Base-by-base conservation (phyloP, 30 jellyfish, hydroid and myxozoan genomes). In the Chironex yamaguchii region DNA sequence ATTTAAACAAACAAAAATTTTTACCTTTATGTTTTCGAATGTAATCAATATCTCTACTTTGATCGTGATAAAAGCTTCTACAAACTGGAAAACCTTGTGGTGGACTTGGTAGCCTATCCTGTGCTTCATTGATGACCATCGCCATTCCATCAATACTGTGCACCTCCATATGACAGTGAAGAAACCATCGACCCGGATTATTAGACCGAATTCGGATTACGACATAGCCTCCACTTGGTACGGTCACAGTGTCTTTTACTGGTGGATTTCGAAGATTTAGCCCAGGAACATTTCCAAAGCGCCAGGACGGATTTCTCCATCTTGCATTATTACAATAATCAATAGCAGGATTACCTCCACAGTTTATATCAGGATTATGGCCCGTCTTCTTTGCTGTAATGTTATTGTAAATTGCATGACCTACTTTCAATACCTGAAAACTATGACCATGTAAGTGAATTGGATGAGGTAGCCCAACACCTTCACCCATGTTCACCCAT, bases 121-220 rank as follows among this genome's bases (percentile, higher is more conserved):
- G 92, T 17, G 97, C 98, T 76, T 93, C 98, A 74, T 77, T 81
- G 1, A 93, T 24, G 42, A 93, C 93, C 96, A 93, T 82, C 25
- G 98, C 98, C 98, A 93, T 93, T 2, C 98, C 98, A 51, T 93
- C 98, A 29, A 85, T 34, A 0, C 95, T 89, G 66, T 93, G 98
- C 13, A 93, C 97, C 71, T 87, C 98, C 28, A 93, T 87, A 23
- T 93, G 98, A 58, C 98, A 93, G 77, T 93, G 98, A 85, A 93
- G 63, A 79, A 93, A 93, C 98, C 98, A 93, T 42, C 83, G 88
- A 17, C 98, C 98, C 0, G 98, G 98, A 73, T 93, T 93, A 49
- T 93, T 90, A 11, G 98, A 93, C 63, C 97, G 89, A 22, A 93
- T 80, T 34, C 98, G 70, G 24, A 93, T 24, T 9, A 93, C 97